Conservation (phyloP, 1,140 invertebrate genomes). For the Trigoniulus corallinus region DNA sequence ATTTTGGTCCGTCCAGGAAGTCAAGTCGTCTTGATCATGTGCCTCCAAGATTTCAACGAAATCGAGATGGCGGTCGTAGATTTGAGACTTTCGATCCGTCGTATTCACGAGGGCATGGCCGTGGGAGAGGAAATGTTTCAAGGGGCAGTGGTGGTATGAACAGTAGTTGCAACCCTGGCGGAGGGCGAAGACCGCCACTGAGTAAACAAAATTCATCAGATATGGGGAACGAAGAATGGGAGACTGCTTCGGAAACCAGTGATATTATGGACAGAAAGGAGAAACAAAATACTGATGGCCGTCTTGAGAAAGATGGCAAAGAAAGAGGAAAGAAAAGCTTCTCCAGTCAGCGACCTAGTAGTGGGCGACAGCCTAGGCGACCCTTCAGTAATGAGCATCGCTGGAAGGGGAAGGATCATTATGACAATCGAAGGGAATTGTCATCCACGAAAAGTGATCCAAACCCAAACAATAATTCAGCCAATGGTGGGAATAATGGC, state of each 20-base stretch:
- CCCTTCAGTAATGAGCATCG: not conserved
- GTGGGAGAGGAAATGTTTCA: conserved; percentile 18
- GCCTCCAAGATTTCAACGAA: conserved; percentile 17
- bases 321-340: conserved; percentile 23
- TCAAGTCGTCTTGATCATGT: conserved; percentile 11
- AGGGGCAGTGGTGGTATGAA: conserved; percentile 5
- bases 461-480: too few species aligned
- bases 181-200: conserved; percentile 17
- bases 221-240: conserved; percentile 36
- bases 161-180: conserved; percentile 9
- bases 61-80: conserved; percentile 11
- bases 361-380: conserved; percentile 21
- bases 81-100: conserved; percentile 15
- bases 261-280: conserved; percentile 25
- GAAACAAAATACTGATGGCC: conserved; percentile 8
- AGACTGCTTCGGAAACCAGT: conserved; percentile 42
- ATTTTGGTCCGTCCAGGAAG: conserved; percentile 8
- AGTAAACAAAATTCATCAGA: conserved; percentile 28
- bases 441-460: not conserved
- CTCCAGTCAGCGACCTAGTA: conserved; percentile 24
- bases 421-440: not conserved
- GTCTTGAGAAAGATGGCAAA: conserved; percentile 17
- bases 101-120: conserved; percentile 16
- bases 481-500: conserved; percentile 11
- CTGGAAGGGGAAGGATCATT: not conserved